Conservation (phyloP, 2,113 vertebrate species). For the Tautogolabrus adspersus region DNA sequence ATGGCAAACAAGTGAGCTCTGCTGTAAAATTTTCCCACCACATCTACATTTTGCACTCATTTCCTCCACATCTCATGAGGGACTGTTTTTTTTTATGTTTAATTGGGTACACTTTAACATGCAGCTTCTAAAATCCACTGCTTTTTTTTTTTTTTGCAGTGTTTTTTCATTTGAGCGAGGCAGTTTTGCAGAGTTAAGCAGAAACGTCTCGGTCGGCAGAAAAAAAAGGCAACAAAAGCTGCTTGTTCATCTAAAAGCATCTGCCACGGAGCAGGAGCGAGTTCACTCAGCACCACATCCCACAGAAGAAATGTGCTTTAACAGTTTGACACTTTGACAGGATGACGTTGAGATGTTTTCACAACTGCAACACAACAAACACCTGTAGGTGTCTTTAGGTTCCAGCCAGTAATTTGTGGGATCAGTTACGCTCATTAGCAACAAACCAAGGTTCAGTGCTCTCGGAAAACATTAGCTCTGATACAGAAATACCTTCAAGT, state of each 20-base stretch:
- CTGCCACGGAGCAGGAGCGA: constrained; percentile 41
- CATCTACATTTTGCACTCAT: constrained; percentile 54
- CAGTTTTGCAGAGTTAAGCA: constrained; percentile 75
- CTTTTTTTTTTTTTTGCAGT: constrained; percentile 36
- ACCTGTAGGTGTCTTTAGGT: constrained; percentile 44
- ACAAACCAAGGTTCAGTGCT: background rate
- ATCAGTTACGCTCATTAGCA: constrained; percentile 43
- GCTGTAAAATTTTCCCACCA: background rate
- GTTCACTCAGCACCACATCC: constrained; percentile 42
- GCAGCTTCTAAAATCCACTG: constrained; percentile 56
- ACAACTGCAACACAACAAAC: constrained; percentile 38
- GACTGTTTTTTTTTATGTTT: constrained; percentile 52
- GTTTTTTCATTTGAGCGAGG: constrained; percentile 49
- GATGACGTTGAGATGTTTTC: constrained; percentile 30
- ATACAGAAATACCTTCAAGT: background rate
- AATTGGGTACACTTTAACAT: constrained; percentile 73
- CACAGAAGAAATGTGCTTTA: background rate
- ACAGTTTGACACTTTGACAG: constrained; percentile 57
- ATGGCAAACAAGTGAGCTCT: constrained; percentile 9
- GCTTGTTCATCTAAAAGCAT: constrained; percentile 71
- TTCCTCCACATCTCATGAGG: constrained; percentile 44
- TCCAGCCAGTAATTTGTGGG: constrained; percentile 31
- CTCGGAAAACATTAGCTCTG: too few relatives aligned
- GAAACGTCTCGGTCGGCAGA: constrained; percentile 55
- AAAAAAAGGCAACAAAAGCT: constrained; percentile 58